phyloP scores from a whole-genome alignment of 1,140 invertebrate species.

The Magallana gigas region DNA sequence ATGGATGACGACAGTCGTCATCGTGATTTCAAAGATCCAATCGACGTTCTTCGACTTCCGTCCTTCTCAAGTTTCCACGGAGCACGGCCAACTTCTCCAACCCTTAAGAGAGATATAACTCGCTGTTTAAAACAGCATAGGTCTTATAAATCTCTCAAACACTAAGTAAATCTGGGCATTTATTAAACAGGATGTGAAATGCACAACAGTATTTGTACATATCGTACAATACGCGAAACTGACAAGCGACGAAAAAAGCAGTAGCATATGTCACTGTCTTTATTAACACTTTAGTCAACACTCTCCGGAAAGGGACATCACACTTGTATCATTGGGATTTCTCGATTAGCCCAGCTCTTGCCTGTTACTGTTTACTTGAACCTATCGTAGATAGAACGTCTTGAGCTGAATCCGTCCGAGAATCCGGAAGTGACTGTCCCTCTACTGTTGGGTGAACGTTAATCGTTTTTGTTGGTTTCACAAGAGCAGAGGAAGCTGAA shows the following conservation, averaged over 20 bases:
- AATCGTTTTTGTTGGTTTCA: background rate
- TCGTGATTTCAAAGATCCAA: slow-evolving; percentile 25
- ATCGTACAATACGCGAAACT: slow-evolving; percentile 13
- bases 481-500: background rate
- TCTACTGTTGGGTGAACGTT: background rate
- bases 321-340: slow-evolving; percentile 5
- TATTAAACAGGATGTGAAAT: slow-evolving; percentile 36
- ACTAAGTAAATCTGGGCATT: slow-evolving; percentile 28
- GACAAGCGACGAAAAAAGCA: slow-evolving; percentile 37
- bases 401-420: background rate
- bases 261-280: slow-evolving; percentile 20
- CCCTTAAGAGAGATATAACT: slow-evolving; percentile 7
- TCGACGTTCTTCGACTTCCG: background rate
- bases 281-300: background rate
- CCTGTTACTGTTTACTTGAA: background rate
- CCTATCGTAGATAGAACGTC: background rate
- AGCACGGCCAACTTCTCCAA: background rate
- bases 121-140: slow-evolving; percentile 28
- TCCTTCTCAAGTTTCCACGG: background rate
- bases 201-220: slow-evolving; percentile 26
- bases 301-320: slow-evolving; percentile 3
- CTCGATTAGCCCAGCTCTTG: background rate
- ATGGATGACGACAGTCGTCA: background rate
- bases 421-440: background rate
- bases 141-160: slow-evolving; percentile 11